phyloP scores from a whole-genome alignment of 2,888 invertebrate species.

The Priocnemis perturbator region DNA sequence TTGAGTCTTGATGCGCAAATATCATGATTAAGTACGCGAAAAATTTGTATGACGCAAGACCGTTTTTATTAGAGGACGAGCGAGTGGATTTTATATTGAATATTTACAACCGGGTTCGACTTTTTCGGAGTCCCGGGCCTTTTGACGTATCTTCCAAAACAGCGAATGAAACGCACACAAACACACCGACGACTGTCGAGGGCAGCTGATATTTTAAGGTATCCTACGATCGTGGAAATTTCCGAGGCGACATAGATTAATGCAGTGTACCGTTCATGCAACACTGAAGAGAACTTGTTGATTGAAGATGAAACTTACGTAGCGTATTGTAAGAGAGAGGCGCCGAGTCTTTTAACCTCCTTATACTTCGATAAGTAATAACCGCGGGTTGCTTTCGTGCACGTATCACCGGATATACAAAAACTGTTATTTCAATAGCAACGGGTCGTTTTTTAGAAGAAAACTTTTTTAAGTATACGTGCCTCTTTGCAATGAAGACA shows the following conservation, averaged over 20 bases:
- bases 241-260: slow-evolving; percentile 13
- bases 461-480: slow-evolving; percentile 1
- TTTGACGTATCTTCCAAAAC: slow-evolving; percentile 46
- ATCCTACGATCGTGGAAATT: slow-evolving; percentile 32
- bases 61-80: neutral
- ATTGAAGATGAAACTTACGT: too few relatives aligned
- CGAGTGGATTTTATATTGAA: slow-evolving; percentile 44
- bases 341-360: too few relatives aligned
- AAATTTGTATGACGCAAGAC: too few relatives aligned
- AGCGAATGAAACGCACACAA: slow-evolving; percentile 28
- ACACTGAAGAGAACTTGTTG: too few relatives aligned
- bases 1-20: too few relatives aligned
- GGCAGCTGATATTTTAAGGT: slow-evolving; percentile 29
- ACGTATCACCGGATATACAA: too few relatives aligned
- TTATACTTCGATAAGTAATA: too few relatives aligned
- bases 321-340: too few relatives aligned
- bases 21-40: too few relatives aligned
- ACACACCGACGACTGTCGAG: slow-evolving; percentile 30
- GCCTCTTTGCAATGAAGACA: too few relatives aligned
- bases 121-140: slow-evolving; percentile 36
- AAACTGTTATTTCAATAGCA: neutral
- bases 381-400: too few relatives aligned
- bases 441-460: slow-evolving; percentile 28
- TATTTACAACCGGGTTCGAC: slow-evolving; percentile 43
- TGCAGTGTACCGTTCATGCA: neutral